These are phyloP conservation scores for Hoplostethus atlanticus DNA, from an alignment of 2,797 vertebrate species.

Conservation along the genomic window DNA sequence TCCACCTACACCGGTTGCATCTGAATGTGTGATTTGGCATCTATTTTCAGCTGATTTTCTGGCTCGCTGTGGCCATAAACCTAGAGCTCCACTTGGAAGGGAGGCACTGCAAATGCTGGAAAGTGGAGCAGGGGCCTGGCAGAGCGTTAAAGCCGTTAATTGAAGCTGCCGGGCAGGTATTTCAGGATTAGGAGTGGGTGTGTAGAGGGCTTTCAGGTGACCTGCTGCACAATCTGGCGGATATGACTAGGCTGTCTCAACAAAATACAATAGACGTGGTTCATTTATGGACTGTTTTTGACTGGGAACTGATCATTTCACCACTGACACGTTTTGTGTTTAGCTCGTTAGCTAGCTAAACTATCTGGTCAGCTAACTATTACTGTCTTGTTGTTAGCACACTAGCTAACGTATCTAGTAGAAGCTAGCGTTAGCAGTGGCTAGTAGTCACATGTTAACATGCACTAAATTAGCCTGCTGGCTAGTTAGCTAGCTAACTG, in stretches of 20 bases:
- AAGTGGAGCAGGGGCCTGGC: constrained; percentile 33
- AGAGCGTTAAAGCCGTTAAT: constrained; percentile 61
- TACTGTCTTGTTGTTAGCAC: too few species aligned
- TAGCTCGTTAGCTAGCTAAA: constrained; percentile 2
- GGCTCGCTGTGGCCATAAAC: constrained; percentile 50
- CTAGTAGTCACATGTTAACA: too few species aligned
- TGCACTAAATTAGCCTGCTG: too few species aligned
- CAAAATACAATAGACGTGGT: too few species aligned
- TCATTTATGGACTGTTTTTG: background rate
- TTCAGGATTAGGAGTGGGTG: constrained; percentile 67
- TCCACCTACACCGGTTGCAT: constrained; percentile 69
- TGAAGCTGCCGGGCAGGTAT: constrained; percentile 71
- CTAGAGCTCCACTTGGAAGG: constrained; percentile 52
- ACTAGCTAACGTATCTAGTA: too few species aligned
- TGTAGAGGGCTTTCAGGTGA: constrained; percentile 3
- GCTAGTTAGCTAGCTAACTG: too few species aligned
- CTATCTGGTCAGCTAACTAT: background rate
- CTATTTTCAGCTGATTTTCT: constrained; percentile 70
- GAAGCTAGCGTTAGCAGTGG: too few species aligned
- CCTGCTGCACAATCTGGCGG: too few species aligned
- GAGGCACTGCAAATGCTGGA: constrained; percentile 40
- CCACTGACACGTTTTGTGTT: constrained; percentile 1
- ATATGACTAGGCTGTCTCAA: too few species aligned
- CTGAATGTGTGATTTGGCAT: constrained; percentile 70
- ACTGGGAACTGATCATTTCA: background rate